Base-by-base conservation (phyloP, 2,113 vertebrate species). In the Procapra przewalskii region DNA sequence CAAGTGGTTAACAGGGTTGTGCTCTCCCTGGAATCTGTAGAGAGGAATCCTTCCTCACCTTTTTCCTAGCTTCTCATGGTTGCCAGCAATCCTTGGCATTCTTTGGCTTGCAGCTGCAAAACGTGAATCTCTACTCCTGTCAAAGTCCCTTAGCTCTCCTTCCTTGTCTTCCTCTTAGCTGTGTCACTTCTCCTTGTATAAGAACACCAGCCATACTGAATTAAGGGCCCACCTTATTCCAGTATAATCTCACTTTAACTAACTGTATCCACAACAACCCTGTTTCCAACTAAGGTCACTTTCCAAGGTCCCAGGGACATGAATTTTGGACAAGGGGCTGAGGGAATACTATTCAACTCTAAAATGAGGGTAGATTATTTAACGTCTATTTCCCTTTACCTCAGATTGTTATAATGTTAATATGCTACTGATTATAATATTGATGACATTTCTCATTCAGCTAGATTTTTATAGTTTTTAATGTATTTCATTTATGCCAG, bases 401-500 rank as follows among this genome's bases (percentile, higher is more conserved):
- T 62, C 43, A 92, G 40, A n/a, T 54, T 54, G 33, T 89, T 94
- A 23, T 43, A 60, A 79, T 83, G 33, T n/a, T 88, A 82, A 48
- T 45, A 23, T 60, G 48, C 21, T 67, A 82, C 27, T 85, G 36
- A 62, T 88, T 29, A 71, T 88, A 77, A 40, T 40, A 25, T 84
- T 92, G 16, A 75, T 88, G 43, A n/a, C 15, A 29, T 80, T 71
- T 97, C 43, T 94, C 19, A 55, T 52, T 79, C 86, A 92, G n/a
- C 67, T 91, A 88, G 45, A 57, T 40, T 93, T 84, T 81, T 79
- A 80, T 88, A 59, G 33, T 33, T 59, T 81, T 85, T 89, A 55
- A 45, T 77, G 31, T 60, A 88, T 97, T 91, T 83, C 13, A 83
- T 83, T 94, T 95, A 75, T 84, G 64, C 25, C n/a, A 92, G 54